These are phyloP conservation scores for Lacerta bilineata DNA, from an alignment of 2,797 vertebrate species.

Conservation along the genomic window DNA sequence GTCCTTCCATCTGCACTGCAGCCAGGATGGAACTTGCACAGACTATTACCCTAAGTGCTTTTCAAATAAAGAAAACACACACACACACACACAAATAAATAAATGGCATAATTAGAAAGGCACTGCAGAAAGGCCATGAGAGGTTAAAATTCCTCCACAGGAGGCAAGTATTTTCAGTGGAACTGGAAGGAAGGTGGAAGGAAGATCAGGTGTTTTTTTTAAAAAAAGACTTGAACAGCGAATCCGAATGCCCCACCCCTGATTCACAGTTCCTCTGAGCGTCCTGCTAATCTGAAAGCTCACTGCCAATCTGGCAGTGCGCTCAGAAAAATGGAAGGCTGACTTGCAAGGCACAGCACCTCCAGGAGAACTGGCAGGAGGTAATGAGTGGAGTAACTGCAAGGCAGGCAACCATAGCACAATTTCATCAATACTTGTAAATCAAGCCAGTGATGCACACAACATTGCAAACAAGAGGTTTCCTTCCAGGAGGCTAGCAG, in stretches of 20 bases:
- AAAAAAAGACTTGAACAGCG: not conserved
- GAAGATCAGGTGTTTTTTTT: not conserved
- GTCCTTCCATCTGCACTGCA: not conserved
- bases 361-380: not conserved
- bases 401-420: accelerated
- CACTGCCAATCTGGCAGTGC: not conserved
- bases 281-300: not conserved
- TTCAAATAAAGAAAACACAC: not conserved
- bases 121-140: not conserved
- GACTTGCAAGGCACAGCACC: not conserved
- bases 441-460: not conserved
- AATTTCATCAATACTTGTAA: slow-evolving; percentile 11
- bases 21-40: not conserved
- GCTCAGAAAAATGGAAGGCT: accelerated
- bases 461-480: slow-evolving; percentile 16
- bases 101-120: not conserved
- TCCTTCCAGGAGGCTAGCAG: not conserved
- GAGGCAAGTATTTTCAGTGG: not conserved
- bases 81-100: no score
- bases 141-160: not conserved
- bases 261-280: not conserved
- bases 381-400: not conserved
- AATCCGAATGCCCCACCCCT: not conserved
- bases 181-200: not conserved
- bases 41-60: not conserved